Evolutionary conservation across 2,888 invertebrate species (phyloP).

Genomic region (Coelinius sp.): DNA sequence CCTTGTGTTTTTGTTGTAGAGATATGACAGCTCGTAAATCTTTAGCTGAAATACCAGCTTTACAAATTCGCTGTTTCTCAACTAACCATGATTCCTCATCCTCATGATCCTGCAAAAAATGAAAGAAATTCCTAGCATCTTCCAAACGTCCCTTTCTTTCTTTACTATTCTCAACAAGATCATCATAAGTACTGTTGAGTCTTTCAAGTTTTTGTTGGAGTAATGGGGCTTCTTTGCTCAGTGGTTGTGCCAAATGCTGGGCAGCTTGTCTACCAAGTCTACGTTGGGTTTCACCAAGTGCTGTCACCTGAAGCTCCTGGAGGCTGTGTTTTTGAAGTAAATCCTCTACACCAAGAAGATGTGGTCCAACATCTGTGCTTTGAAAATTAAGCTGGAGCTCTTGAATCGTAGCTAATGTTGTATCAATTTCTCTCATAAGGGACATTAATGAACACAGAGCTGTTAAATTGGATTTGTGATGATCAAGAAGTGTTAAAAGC

Average conservation of each 20-base stretch:
- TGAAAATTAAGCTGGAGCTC: conserved; percentile 85
- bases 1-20: conserved; percentile 93
- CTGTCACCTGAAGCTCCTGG: conserved; percentile 87
- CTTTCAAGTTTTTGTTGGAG: conserved; percentile 82
- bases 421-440: conserved; percentile 92
- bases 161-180: conserved; percentile 80
- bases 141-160: conserved; percentile 88
- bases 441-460: conserved; percentile 89
- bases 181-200: conserved; percentile 84
- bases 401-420: conserved; percentile 85
- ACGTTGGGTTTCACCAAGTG: conserved; percentile 88
- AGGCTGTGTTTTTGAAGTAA: conserved; percentile 93
- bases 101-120: conserved; percentile 96
- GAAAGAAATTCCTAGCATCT: conserved; percentile 93
- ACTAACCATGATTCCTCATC: conserved; percentile 98
- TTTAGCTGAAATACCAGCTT: conserved; percentile 93
- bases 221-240: conserved; percentile 70
- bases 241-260: conserved; percentile 60
- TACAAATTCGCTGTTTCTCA: conserved; percentile 94
- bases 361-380: conserved; percentile 92
- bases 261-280: conserved; percentile 80
- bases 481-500: conserved; percentile 86
- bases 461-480: conserved; percentile 83
- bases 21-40: conserved; percentile 92
- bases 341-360: conserved; percentile 95